Evolutionary conservation across 2,888 invertebrate genomes (phyloP), one percentile per base, ranked within the genome.

Genomic region (Nowickia ferox): DNA sequence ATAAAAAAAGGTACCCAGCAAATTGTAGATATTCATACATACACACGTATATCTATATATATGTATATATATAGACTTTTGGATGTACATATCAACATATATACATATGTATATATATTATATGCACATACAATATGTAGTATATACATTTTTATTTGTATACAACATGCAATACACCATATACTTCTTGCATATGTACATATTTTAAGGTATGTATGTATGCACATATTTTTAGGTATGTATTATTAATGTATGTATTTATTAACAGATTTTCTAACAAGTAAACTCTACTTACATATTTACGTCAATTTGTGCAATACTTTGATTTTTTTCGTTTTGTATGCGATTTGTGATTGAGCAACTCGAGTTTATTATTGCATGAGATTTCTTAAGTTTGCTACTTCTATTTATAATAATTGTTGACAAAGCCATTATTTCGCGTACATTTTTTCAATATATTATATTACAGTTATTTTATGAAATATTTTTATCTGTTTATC

Each of bases 341-440:
- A n/a, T n/a, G n/a, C 44, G 57, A 1, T 22, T 55, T 30, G 55
- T 17, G 40, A 30, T 81, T 75, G 59, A 68, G 72, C 48, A 74
- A 80, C 42, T 53, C 66, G 51, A 19, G 13, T 53, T 44, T 46
- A 68, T 38, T 51, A 68, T 82, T 82, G 81, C 75, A 68, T 69
- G 68, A 76, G 81, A 61, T 69, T 78, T 66, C 40, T 75, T 61
- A 61, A 59, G 22, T 1, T 75, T 65, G 17, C 8, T 30, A 57
- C 10, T 53, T 22, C 40, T 51, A 48, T 22, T 71, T 6, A 3
- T n/a, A 30, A 48, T 10, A 15, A 9, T 63, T 30, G 6, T 30
- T 30, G 30, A 6, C 30, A 30, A 6, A 30, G 5, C 30, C 30
- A 30, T 30, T 30, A 30, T 30, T 30, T 30, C 30, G 30, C 6